phyloP scores from a whole-genome alignment of 2,113 vertebrate species.

The Cephalopterus ornatus region DNA sequence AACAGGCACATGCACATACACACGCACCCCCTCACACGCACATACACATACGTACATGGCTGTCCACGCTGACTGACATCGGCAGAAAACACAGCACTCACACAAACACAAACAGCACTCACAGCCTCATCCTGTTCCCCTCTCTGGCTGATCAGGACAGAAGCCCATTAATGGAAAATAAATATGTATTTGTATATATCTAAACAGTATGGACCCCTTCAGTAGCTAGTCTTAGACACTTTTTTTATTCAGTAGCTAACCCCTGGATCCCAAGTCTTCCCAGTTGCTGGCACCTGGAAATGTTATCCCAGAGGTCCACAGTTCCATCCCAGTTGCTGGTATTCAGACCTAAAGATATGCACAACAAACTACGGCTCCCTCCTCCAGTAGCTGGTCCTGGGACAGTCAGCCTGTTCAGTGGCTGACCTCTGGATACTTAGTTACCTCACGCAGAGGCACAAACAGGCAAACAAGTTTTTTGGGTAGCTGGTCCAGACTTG shows the following conservation, averaged over 20 bases:
- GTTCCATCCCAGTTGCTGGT: not conserved
- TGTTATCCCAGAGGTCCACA: not conserved
- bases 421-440: not conserved
- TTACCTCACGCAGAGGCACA: not conserved
- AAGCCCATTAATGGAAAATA: not conserved
- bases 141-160: not conserved
- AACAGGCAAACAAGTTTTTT: not conserved
- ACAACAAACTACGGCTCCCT: not conserved
- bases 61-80: not conserved
- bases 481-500: not conserved
- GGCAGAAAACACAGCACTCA: not conserved
- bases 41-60: accelerated
- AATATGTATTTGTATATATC: not conserved
- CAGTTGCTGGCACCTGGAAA: not conserved
- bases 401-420: not conserved
- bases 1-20: not conserved
- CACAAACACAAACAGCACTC: not conserved
- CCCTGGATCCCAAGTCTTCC: not conserved
- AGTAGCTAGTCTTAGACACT: not conserved
- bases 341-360: not conserved
- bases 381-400: not conserved
- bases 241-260: not conserved
- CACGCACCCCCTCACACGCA: not conserved
- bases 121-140: not conserved
- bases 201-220: not conserved